Conservation (phyloP, 2,888 invertebrate species). For the Augiades crinisus region DNA sequence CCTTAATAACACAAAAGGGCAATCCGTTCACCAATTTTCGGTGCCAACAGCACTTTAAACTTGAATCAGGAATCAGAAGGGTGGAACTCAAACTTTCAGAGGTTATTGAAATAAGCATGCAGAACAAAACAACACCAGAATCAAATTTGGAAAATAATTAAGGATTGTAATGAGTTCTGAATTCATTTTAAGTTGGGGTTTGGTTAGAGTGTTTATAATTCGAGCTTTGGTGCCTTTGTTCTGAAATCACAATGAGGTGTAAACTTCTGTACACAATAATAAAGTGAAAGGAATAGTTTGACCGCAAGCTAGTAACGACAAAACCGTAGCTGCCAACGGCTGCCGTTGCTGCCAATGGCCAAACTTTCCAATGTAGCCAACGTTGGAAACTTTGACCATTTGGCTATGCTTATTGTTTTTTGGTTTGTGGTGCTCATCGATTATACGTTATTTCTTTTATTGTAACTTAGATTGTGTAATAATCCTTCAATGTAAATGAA, state of each 20-base stretch:
- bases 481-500: too few species aligned
- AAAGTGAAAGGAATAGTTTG: background rate
- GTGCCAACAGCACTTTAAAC: background rate
- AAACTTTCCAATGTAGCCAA: too few species aligned
- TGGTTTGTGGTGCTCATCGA: too few species aligned
- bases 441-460: too few species aligned
- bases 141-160: constrained; percentile 39
- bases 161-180: constrained; percentile 38
- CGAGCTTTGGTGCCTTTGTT: constrained; percentile 31
- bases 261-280: constrained; percentile 12
- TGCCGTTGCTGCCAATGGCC: too few species aligned
- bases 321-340: too few species aligned
- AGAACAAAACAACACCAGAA: constrained; percentile 27
- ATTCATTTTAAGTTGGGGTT: constrained; percentile 39
- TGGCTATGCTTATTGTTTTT: too few species aligned
- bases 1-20: background rate
- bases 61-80: background rate
- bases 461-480: too few species aligned
- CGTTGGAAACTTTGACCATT: too few species aligned
- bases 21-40: background rate
- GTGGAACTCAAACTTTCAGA: constrained; percentile 10
- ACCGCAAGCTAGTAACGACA: background rate
- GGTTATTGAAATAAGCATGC: constrained; percentile 22
- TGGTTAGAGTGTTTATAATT: constrained; percentile 32
- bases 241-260: constrained; percentile 9